These are phyloP conservation scores for Bombus vancouverensis DNA, from an alignment of 1,140 invertebrate genomes.

Conservation along the genomic window DNA sequence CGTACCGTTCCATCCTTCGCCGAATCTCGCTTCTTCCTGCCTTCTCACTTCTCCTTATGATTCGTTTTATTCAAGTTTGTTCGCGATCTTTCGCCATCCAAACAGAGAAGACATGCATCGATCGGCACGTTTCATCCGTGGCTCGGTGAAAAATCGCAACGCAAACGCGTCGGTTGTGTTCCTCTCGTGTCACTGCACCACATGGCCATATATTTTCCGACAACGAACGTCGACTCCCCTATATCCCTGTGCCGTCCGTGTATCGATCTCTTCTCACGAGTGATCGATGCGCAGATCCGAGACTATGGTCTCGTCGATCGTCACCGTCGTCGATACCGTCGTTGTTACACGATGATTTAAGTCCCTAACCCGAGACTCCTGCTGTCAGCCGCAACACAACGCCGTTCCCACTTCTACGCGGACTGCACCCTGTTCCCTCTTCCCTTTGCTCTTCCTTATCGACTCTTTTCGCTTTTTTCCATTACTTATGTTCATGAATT, in stretches of 20 bases:
- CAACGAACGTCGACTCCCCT: constrained; percentile 40
- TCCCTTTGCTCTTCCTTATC: neutral
- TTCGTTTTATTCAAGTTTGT: constrained; percentile 1
- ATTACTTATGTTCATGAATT: constrained; percentile 39
- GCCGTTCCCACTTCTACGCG: constrained; percentile 67
- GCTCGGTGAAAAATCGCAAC: constrained; percentile 15
- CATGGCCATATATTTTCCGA: constrained; percentile 59
- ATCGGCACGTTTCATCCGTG: constrained; percentile 49
- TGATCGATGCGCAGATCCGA: constrained; percentile 66
- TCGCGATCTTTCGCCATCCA: too few species aligned
- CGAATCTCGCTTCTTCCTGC: neutral
- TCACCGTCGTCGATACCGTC: constrained; percentile 70
- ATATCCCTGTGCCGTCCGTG: constrained; percentile 55
- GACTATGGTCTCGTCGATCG: constrained; percentile 63
- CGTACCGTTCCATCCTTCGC: neutral
- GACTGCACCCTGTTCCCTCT: constrained; percentile 23
- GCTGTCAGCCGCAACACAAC: constrained; percentile 73
- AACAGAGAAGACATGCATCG: neutral
- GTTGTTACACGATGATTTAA: constrained; percentile 73
- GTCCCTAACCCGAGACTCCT: constrained; percentile 71
- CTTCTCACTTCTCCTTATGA: neutral
- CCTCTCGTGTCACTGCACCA: constrained; percentile 49
- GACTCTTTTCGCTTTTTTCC: neutral
- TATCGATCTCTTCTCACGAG: constrained; percentile 68
- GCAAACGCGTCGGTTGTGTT: constrained; percentile 41